Evolutionary conservation across 1,140 invertebrate genomes (phyloP), one percentile per base, ranked within the genome.

Genomic region (Drosophila setifemur): DNA sequence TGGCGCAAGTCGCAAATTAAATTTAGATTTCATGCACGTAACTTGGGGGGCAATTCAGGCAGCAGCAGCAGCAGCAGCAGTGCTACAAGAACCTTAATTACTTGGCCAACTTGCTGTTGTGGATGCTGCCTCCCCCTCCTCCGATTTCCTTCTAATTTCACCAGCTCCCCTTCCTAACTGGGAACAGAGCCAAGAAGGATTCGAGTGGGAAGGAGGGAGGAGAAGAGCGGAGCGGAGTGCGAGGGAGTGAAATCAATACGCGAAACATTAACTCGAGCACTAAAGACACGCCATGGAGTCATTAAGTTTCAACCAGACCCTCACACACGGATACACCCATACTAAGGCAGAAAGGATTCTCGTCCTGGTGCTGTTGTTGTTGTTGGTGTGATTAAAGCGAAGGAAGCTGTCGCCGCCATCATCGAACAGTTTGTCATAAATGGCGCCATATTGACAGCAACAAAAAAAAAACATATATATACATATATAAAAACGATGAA

Each of bases 1-100:
- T 82, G 79, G 78, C 77, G 83, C 68, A 83, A 82, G 73, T 83
- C 85, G 74, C 79, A 85, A 83, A 83, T 78, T 85, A 83, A 83
- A 83, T 83, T 83, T 78, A 85, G 74, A 83, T 83, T 83, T 85
- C 69, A 71, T 83, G 63, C 78, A 85, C 78, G 78, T 83, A 85
- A 40, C 54, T 45, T 11, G 53, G 67, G 44, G 37, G 57, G 67
- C 42, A 33, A 71, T 43, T 48, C 28, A 71, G 53, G 37, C 55
- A 45, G 43, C 55, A 54, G 6, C 26, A n/a, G n/a, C n/a, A n/a
- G n/a, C n/a, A n/a, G 37, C 55, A 45, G 43, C 55, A 54, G 6
- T 21, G 39, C 37, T 64, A 43, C 68, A 72, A 69, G 55, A 57
- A 77, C 75, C 76, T 79, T 79, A 79, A 79, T 82, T 82, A 81